Base-by-base conservation (phyloP, 2,113 vertebrate species). In the Xenus cinereus region DNA sequence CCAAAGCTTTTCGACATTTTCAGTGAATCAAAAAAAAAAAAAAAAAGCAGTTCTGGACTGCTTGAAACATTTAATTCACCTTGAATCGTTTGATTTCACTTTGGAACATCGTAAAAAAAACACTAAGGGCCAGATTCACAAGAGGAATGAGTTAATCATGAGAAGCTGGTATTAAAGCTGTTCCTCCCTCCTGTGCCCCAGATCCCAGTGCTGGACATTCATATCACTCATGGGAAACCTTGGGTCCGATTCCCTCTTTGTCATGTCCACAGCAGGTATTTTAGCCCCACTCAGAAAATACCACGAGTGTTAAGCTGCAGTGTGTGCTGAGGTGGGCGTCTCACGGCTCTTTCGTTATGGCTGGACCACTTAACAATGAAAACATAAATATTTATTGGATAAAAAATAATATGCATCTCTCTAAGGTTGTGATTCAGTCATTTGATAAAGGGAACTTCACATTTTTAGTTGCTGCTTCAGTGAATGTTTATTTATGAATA, bases 1-100 rank as follows among this genome's bases (percentile, higher is more conserved):
- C 66, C 46, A 81, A 81, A 13, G 43, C 91, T 95, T 96, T 96
- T 92, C 76, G 91, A 24, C 28, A 27, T 63, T 84, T 95, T 75
- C 68, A 63, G 7, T 81, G 68, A 77, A 69, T 64, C 0, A 46
- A 66, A 66, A 62, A 41, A 62, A 27, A 26, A 23, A 37, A 60
- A 60, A 79, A 69, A 72, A 84, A 57, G 11, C 48, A 67, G 45
- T 87, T 84, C 78, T 76, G 91, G 53, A 54, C 54, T 60, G 22
- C 41, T 88, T 92, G 83, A 35, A 73, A 74, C n/a, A 71, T 87
- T 79, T 88, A 87, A 88, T 90, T 89, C 81, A 89, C 66, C 89
- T 89, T 79, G 77, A 89, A 78, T 92, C 3, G 8, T 92, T 95
- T 89, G 53, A 48, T 90, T 96, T 80, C 53, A 67, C 63, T 94